phyloP scores from a whole-genome alignment of 2,113 vertebrate species.

The Helogale parvula region DNA sequence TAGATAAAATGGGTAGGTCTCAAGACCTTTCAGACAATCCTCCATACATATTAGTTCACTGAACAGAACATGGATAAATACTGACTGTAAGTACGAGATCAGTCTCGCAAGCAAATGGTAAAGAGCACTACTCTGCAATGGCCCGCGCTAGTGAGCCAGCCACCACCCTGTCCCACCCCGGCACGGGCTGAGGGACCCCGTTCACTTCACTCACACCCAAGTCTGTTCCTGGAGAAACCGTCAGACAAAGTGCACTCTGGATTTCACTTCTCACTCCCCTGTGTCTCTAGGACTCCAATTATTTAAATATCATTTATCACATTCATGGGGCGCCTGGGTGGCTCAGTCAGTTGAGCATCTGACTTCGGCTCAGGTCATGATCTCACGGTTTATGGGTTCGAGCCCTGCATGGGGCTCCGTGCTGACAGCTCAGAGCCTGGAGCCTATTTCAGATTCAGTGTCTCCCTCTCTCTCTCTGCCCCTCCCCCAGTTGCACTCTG shows the following conservation, averaged over 20 bases:
- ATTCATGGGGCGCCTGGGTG: neutral
- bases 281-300: neutral
- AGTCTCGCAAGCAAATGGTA: neutral
- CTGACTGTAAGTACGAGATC: neutral
- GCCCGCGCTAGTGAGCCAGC: neutral
- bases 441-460: no score
- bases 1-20: neutral
- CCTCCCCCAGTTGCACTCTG: no score
- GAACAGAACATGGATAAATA: neutral
- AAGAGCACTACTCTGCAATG: neutral
- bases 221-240: neutral
- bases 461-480: no score
- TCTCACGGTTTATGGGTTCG: no score
- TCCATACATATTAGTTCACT: neutral
- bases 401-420: no score
- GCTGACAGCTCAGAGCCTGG: no score
- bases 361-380: no score
- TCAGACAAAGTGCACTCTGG: rapidly evolving
- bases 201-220: neutral
- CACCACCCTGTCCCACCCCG: neutral
- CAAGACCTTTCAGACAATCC: neutral
- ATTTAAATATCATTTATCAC: neutral
- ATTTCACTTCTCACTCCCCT: neutral
- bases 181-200: neutral
- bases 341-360: no score